These are phyloP conservation scores for Drosophila lacertosa DNA, from an alignment of 1,140 invertebrate genomes.

Conservation along the genomic window DNA sequence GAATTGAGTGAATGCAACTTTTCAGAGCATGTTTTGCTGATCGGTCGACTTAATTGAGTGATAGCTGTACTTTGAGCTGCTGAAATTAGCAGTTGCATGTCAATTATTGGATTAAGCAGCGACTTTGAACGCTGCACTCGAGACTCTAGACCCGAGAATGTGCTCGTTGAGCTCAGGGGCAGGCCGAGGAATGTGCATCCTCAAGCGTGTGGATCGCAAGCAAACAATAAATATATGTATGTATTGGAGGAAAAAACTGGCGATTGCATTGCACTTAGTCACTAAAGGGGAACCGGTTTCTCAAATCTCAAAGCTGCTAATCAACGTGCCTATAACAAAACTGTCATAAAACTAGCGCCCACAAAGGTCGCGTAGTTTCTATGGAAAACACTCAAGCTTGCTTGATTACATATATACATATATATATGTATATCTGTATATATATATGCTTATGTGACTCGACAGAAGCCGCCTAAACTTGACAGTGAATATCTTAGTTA, in stretches of 20 bases:
- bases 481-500: constrained; percentile 50
- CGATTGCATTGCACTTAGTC: constrained; percentile 48
- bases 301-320: constrained; percentile 20
- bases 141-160: constrained; percentile 16
- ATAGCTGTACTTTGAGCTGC: constrained; percentile 53
- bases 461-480: constrained; percentile 13
- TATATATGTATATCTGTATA: neutral
- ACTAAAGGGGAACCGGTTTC: constrained; percentile 58
- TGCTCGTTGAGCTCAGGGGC: constrained; percentile 16
- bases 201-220: constrained; percentile 31
- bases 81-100: constrained; percentile 45
- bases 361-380: constrained; percentile 38
- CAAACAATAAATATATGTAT: constrained; percentile 39
- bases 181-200: constrained; percentile 60
- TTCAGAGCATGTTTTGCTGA: neutral
- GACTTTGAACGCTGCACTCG: constrained; percentile 54
- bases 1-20: constrained; percentile 8
- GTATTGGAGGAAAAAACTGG: constrained; percentile 7
- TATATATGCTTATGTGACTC: constrained; percentile 1
- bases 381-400: constrained; percentile 13
- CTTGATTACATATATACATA: neutral
- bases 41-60: constrained; percentile 1
- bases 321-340: constrained; percentile 41
- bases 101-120: constrained; percentile 50
- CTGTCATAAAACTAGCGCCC: constrained; percentile 32